Percentiles rank a stretch among this genome's conserved stretches.
These are phyloP conservation scores for Phania funesta DNA, from an alignment of 2,888 invertebrate species.

Conservation along the genomic window DNA sequence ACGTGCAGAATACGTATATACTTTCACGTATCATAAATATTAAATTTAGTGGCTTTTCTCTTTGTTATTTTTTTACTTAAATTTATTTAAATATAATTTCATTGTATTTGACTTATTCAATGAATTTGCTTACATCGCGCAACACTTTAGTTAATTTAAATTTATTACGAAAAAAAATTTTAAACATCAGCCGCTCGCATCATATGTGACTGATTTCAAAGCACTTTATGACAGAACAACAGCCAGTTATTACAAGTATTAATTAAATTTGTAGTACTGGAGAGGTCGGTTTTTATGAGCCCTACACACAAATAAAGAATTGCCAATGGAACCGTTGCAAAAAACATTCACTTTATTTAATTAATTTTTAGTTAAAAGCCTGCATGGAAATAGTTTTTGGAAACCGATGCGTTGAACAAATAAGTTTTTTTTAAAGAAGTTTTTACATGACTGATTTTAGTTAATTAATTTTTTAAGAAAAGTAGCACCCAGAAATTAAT, in stretches of 20 bases:
- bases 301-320: neutral
- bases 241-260: neutral
- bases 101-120: slow-evolving; percentile 50
- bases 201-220: slow-evolving; percentile 46
- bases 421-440: too few species aligned
- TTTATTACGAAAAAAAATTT: slow-evolving; percentile 52
- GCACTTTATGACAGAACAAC: slow-evolving; percentile 14
- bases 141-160: slow-evolving; percentile 64
- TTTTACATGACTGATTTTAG: too few species aligned
- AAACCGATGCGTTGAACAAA: too few species aligned
- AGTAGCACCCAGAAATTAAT: too few species aligned
- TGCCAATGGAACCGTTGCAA: too few species aligned
- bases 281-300: neutral
- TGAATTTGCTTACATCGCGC: slow-evolving; percentile 60
- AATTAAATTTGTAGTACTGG: neutral
- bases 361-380: too few species aligned
- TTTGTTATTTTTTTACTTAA: neutral
- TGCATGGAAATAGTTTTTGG: too few species aligned
- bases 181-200: slow-evolving; percentile 29
- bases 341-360: too few species aligned
- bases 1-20: neutral
- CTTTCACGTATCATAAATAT: neutral
- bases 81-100: slow-evolving; percentile 43
- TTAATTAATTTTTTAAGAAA: too few species aligned
- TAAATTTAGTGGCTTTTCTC: slow-evolving; percentile 14